A percentile compares a stretch with the other conserved stretches of the same genome.
Conservation (phyloP, 1,140 invertebrate genomes). For the Diabrotica virgifera region DNA sequence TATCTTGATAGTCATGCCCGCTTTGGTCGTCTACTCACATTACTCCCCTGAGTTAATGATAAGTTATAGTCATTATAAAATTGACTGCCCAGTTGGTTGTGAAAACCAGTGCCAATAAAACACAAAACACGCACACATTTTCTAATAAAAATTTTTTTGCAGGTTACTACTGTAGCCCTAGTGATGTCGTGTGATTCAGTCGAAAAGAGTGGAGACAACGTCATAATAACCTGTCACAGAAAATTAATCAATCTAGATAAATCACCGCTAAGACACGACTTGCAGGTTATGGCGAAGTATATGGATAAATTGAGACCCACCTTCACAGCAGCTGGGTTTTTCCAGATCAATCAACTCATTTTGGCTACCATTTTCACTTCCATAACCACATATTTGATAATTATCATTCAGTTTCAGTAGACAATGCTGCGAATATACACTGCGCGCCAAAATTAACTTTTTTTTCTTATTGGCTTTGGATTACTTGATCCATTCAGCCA, state of each 20-base stretch:
- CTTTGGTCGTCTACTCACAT: too few relatives aligned
- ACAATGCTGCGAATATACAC: background rate
- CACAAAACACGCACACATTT: too few relatives aligned
- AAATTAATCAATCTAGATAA: background rate
- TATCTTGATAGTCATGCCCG: too few relatives aligned
- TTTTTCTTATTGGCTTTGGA: too few relatives aligned
- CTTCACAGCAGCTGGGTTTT: slow-evolving; percentile 13
- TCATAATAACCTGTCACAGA: slow-evolving; percentile 4
- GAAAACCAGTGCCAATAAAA: too few relatives aligned
- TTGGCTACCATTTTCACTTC: slow-evolving; percentile 4
- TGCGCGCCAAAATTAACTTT: too few relatives aligned
- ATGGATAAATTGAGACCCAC: slow-evolving; percentile 9
- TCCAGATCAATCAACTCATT: slow-evolving; percentile 3
- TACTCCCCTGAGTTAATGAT: too few relatives aligned
- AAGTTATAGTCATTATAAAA: too few relatives aligned
- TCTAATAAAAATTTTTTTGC: background rate
- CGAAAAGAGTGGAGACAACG: slow-evolving; percentile 1
- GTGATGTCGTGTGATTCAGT: slow-evolving; percentile 8
- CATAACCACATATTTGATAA: slow-evolving; percentile 8
- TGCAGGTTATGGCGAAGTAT: slow-evolving; percentile 3
- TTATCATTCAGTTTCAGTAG: slow-evolving; percentile 10
- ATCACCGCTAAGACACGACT: background rate
- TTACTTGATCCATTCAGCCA: too few relatives aligned
- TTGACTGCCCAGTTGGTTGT: too few relatives aligned
- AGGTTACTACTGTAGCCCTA: slow-evolving; percentile 1